Base-by-base conservation (phyloP, 2,113 vertebrate genomes). In the Archocentrus centrarchus region DNA sequence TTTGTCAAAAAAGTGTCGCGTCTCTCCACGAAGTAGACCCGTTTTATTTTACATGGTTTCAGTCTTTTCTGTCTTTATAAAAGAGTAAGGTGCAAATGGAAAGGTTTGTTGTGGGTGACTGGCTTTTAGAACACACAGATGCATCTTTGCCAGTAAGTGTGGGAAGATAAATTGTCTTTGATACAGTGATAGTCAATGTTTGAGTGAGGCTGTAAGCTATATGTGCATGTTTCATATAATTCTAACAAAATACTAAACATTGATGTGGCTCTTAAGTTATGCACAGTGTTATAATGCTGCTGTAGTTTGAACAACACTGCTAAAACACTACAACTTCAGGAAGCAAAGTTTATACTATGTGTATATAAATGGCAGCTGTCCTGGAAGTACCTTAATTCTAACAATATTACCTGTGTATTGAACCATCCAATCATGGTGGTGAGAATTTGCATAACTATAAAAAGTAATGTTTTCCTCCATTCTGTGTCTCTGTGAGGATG, bases 11-110 rank as follows among this genome's bases (percentile, higher is more conserved):
- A 84, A 88, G 82, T 80, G 11, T 82, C 91, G 89, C 88, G 86
- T 94, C 89, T 88, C 84, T 94, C 89, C 87, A 91, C 92, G 92
- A 91, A 91, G 59, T 79, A 87, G 89, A 84, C 73, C 73, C 68
- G 24, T 85, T 92, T 93, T 84, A 82, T 85, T 92, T 93, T 66
- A 75, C 24, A 87, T 68, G 58, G 79, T 91, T 90, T 88, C 61
- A 64, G 61, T 86, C 58, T 90, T 91, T 92, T 93, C 83, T 86
- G 86, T 75, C 63, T 84, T 62, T 82, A 39, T 39, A 76, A 68
- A 78, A 84, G 53, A 76, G 86, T n/a, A 57, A 85, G 70, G 77
- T 89, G 83, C 81, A 89, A 88, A 92, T 90, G 80, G 90, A 91
- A 92, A 78, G 44, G 32, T 76, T 77, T 50, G 61, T 55, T 66